Base-by-base conservation (phyloP, 2,797 vertebrate genomes). In the Malurus splendens region DNA sequence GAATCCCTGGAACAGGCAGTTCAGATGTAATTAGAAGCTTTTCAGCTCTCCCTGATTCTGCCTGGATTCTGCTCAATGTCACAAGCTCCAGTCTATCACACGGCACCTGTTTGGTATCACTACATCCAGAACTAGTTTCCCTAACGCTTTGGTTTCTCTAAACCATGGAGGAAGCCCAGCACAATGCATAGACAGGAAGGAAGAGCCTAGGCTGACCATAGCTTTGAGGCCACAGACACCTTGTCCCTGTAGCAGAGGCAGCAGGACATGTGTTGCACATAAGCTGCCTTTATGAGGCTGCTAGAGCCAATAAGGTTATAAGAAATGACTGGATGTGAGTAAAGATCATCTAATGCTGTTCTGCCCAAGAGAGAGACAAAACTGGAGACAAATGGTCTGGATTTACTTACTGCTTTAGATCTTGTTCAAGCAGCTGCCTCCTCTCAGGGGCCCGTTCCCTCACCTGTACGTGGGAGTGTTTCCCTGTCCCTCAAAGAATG, bases 11-110 rank as follows among this genome's bases (percentile, higher is more conserved):
- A 82, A 24, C 41, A 66, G 68, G 79, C 60, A n/a, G 57, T 66
- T 94, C 38, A 18, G 42, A 38, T 87, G 75, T 84, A 87, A 82
- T 87, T 54, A 62, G 72, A 14, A 83, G 68, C 81, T 81, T 79
- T 39, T 55, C 47, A 67, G 38, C 83, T 74, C 18, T 84, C 48
- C 39, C 30, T 72, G 52, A 73, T 85, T 48, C 79, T 94, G 52
- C 45, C 77, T 54, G 42, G n/a, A 20, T 79, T 89, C 24, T 28
- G 54, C 82, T 89, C 7, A 2, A 56, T 80, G 76, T 64, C 12
- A 9, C 5, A 1, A 2, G 1, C 36, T 85, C 72, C 73, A 51
- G 74, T 15, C 76, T 85, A 28, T 27, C 25, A 75, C 55, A 45
- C 22, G 65, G 70, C 30, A 41, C 16, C 32, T 32, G 66, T 76